These are phyloP conservation scores for Phortica magna DNA, from an alignment of 2,888 invertebrate species.

Conservation along the genomic window DNA sequence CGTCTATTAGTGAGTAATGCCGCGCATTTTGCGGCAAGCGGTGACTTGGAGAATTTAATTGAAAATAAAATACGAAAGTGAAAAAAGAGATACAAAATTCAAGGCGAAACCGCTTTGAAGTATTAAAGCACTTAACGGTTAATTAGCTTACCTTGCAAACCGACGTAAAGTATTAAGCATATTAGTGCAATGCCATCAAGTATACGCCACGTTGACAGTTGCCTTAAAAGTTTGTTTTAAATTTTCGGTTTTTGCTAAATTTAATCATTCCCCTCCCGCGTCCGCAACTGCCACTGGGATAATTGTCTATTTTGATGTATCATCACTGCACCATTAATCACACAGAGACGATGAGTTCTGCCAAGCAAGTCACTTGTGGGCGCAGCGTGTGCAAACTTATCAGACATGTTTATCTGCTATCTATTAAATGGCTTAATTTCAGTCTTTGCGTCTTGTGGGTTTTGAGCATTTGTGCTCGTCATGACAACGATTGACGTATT, in stretches of 20 bases:
- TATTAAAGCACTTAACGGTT: conserved; percentile 20
- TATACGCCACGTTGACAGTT: too few species aligned
- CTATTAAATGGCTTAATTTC: too few species aligned
- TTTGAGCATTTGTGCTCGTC: conserved; percentile 6
- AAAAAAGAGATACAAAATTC: conserved; percentile 24
- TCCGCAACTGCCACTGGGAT: background rate
- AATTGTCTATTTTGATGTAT: background rate
- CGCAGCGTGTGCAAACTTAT: too few species aligned
- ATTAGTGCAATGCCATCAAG: too few species aligned
- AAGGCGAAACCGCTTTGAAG: conserved; percentile 11
- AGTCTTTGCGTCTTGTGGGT: background rate
- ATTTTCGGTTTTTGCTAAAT: too few species aligned
- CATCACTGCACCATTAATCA: conserved; percentile 3
- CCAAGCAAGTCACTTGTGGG: background rate
- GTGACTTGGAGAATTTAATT: conserved; percentile 17
- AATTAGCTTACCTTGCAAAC: background rate
- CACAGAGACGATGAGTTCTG: background rate
- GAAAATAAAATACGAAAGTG: background rate
- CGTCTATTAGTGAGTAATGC: too few species aligned
- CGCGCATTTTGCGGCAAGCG: background rate
- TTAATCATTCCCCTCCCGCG: too few species aligned
- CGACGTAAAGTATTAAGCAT: too few species aligned
- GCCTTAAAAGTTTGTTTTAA: too few species aligned
- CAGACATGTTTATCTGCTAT: too few species aligned
- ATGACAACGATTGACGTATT: conserved; percentile 14